Percentiles rank a stretch among this genome's conserved stretches.
Conservation (phyloP, 2,797 vertebrate species). For the Neoniphon sammara region DNA sequence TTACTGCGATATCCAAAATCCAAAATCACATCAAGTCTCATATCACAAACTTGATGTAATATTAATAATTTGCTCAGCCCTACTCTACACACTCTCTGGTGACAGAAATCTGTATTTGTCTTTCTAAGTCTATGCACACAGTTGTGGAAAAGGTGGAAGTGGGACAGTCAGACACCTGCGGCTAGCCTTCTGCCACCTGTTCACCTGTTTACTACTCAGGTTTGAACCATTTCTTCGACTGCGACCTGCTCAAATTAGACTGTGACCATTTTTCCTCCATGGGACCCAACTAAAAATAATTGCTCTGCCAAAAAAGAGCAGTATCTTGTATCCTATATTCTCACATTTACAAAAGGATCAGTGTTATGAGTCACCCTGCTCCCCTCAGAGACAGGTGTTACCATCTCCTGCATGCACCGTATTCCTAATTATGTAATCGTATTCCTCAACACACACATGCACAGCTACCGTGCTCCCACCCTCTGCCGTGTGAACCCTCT, state of each 20-base stretch:
- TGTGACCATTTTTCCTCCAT: not conserved
- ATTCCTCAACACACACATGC: slow-evolving; percentile 47
- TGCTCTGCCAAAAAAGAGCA: slow-evolving; percentile 10
- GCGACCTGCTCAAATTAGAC: slow-evolving; percentile 28
- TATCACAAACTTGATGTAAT: no score
- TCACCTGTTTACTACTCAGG: slow-evolving; percentile 21
- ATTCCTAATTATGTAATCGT: slow-evolving; percentile 73
- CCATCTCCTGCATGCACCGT: slow-evolving; percentile 42
- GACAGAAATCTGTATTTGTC: slow-evolving; percentile 5
- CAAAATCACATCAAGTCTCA: no score
- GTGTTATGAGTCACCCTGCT: slow-evolving; percentile 45
- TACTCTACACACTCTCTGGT: no score
- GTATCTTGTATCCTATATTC: slow-evolving; percentile 39
- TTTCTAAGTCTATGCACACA: slow-evolving; percentile 3
- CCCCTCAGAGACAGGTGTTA: slow-evolving; percentile 58
- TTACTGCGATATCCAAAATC: no score
- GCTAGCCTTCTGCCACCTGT: slow-evolving; percentile 48
- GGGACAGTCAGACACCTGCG: slow-evolving; percentile 42
- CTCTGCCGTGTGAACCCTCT: slow-evolving; percentile 66
- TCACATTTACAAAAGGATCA: slow-evolving; percentile 36
- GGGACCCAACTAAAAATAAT: not conserved
- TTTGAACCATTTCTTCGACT: slow-evolving; percentile 12
- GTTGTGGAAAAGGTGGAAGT: slow-evolving; percentile 27
- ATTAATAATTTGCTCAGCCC: no score
- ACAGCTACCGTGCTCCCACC: slow-evolving; percentile 46